Evolutionary conservation across 2,113 vertebrate genomes (phyloP).

Genomic region (Eulacestoma nigropectus): DNA sequence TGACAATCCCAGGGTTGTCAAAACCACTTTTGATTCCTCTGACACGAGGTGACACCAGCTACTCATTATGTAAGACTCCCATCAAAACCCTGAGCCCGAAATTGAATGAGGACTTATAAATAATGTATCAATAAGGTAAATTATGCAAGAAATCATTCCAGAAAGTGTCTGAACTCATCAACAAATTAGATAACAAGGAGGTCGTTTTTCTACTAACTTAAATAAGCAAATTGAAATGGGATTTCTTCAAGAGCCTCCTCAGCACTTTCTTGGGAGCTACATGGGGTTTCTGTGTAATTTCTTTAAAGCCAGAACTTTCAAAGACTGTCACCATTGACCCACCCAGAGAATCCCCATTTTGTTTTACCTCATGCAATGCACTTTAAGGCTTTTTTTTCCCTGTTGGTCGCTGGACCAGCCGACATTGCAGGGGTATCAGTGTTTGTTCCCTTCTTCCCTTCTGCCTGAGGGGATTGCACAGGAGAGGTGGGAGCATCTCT

Average conservation of each 20-base stretch:
- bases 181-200: slow-evolving; percentile 48
- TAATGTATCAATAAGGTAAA: slow-evolving; percentile 51
- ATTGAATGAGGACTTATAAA: slow-evolving; percentile 38
- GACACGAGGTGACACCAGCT: not conserved
- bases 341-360: not conserved
- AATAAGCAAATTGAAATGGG: slow-evolving; percentile 32
- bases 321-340: not conserved
- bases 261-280: not conserved
- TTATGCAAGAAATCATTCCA: slow-evolving; percentile 57
- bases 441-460: not conserved
- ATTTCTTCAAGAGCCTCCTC: slow-evolving; percentile 46
- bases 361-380: not conserved
- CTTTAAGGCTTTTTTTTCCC: not conserved
- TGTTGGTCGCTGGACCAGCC: rapidly evolving
- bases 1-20: not conserved
- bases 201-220: slow-evolving; percentile 24
- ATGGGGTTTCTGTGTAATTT: not conserved
- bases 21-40: not conserved
- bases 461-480: not conserved
- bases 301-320: not conserved
- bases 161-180: slow-evolving; percentile 50
- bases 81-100: not conserved
- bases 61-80: slow-evolving; percentile 4
- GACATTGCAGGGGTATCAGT: rapidly evolving
- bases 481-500: not conserved